phyloP scores from a whole-genome alignment of 2,888 invertebrate genomes.

The Drosophila silvestris region DNA sequence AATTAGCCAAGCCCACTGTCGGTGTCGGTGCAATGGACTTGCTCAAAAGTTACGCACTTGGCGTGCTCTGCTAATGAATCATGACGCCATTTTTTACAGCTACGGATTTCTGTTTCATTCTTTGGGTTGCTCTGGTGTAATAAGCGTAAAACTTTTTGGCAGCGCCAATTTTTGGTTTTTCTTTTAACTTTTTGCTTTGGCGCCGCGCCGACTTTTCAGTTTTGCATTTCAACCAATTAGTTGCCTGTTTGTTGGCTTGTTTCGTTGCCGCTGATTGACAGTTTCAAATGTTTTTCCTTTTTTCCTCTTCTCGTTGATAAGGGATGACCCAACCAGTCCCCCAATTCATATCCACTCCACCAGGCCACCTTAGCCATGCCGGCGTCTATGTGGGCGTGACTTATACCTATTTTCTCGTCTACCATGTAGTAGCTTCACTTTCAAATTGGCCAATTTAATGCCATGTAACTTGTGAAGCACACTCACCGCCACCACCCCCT shows the following conservation, averaged over 20 bases:
- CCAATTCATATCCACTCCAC: conserved; percentile 5
- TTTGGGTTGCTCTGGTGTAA: conserved; percentile 61
- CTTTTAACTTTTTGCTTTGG: conserved; percentile 40
- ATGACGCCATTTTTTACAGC: conserved; percentile 68
- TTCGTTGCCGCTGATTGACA: conserved; percentile 73
- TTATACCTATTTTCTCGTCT: conserved; percentile 53
- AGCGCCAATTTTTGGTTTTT: conserved; percentile 61
- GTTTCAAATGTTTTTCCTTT: conserved; percentile 57
- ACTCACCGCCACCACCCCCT: conserved; percentile 29
- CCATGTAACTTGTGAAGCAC: conserved; percentile 31
- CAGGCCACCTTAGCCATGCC: background rate
- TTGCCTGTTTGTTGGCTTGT: conserved; percentile 68
- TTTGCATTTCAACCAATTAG: conserved; percentile 77
- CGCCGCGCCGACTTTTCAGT: conserved; percentile 38
- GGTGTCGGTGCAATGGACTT: conserved; percentile 60
- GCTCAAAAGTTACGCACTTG: conserved; percentile 64
- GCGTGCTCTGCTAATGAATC: conserved; percentile 74
- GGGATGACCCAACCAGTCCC: conserved; percentile 46
- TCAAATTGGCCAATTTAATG: conserved; percentile 69
- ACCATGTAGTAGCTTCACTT: conserved; percentile 27
- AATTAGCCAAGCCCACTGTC: conserved; percentile 69
- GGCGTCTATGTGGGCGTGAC: conserved; percentile 58
- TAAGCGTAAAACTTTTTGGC: conserved; percentile 78
- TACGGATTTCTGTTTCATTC: conserved; percentile 39
- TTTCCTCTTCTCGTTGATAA: conserved; percentile 48